A percentile compares a stretch with the other conserved stretches of the same genome.
Evolutionary conservation across 2,113 vertebrate genomes (phyloP).

Genomic region (Ciconia stormi): DNA sequence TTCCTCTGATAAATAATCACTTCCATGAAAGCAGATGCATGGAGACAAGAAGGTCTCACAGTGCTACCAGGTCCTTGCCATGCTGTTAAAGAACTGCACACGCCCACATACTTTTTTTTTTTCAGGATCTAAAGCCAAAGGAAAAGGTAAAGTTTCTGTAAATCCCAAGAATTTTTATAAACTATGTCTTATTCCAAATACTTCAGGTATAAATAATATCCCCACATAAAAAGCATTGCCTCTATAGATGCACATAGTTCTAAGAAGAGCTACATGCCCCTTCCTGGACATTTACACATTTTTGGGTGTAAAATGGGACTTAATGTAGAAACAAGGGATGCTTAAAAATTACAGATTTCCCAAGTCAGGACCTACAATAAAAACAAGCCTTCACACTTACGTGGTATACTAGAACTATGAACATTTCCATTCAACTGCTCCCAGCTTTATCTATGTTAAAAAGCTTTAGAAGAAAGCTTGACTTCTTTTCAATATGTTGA

Average conservation of each 20-base stretch:
- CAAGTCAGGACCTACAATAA: background rate
- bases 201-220: background rate
- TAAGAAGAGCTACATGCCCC: background rate
- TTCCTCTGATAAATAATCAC: background rate
- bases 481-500: background rate
- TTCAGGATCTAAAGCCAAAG: background rate
- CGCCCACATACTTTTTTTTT: background rate
- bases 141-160: background rate
- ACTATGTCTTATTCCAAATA: background rate
- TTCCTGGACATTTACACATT: background rate
- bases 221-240: rapidly evolving
- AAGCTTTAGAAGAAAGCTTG: background rate
- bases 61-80: background rate
- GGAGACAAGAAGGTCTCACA: background rate
- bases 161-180: background rate
- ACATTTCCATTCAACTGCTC: background rate
- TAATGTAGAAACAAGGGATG: background rate
- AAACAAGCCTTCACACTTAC: background rate
- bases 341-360: background rate
- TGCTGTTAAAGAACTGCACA: background rate
- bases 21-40: background rate
- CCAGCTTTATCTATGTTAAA: background rate
- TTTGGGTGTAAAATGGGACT: background rate
- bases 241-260: background rate
- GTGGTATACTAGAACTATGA: background rate